A percentile compares a stretch with the other conserved stretches of the same genome.
Evolutionary conservation across 2,113 vertebrate genomes (phyloP).

Genomic region (Brachyhypopomus occidentalis): DNA sequence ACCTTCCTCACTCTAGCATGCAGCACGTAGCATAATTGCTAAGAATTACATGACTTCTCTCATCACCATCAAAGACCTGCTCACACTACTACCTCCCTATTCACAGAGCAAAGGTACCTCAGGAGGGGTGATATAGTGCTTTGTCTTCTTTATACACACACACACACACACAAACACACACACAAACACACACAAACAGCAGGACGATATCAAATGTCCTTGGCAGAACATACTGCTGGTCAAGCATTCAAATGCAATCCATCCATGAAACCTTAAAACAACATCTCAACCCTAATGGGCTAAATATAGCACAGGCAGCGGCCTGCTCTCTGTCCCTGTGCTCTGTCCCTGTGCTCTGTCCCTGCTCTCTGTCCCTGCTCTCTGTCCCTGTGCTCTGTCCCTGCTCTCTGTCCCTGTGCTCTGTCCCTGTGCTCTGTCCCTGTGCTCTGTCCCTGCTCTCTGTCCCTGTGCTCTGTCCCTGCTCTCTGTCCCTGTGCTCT

Average conservation of each 20-base stretch:
- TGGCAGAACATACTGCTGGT: not conserved
- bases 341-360: too few species aligned
- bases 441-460: too few species aligned
- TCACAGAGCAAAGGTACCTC: not conserved
- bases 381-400: not conserved
- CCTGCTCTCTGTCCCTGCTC: too few species aligned
- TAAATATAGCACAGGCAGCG: not conserved
- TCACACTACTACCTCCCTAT: not conserved
- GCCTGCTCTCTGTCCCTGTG: not conserved
- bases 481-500: not conserved
- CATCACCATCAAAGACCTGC: slow-evolving; percentile 13
- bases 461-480: not conserved
- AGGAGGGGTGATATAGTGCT: not conserved
- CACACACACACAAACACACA: too few species aligned
- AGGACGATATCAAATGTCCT: not conserved
- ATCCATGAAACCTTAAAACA: not conserved
- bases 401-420: not conserved
- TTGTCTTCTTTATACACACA: not conserved
- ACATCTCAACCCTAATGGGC: not conserved
- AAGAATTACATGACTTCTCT: not conserved
- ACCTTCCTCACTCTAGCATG: slow-evolving; percentile 45
- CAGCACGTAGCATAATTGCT: slow-evolving; percentile 42
- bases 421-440: too few species aligned
- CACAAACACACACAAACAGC: not conserved
- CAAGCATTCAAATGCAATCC: not conserved